These are phyloP conservation scores for Busseola fusca DNA, from an alignment of 2,888 invertebrate genomes.

Conservation along the genomic window DNA sequence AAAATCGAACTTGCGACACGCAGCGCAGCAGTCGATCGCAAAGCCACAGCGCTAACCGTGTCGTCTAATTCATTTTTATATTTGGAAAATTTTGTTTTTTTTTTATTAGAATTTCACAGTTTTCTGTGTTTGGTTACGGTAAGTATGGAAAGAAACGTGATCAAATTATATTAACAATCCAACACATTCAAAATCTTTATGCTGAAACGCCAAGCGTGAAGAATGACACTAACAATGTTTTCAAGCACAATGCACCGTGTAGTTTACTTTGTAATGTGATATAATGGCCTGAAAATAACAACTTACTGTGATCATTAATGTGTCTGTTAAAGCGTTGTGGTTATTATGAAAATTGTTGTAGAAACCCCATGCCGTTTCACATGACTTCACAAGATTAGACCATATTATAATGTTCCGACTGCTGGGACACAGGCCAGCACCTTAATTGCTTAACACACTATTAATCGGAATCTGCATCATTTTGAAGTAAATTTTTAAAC, in stretches of 20 bases:
- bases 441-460: too few relatives aligned
- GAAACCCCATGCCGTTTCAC: neutral
- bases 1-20: too few relatives aligned
- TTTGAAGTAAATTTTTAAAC: too few relatives aligned
- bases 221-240: conserved; percentile 5
- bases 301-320: conserved; percentile 2
- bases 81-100: too few relatives aligned
- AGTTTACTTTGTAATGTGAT: conserved; percentile 9
- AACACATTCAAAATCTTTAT: conserved; percentile 13
- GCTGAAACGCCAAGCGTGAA: conserved; percentile 25
- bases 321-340: too few relatives aligned
- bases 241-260: neutral
- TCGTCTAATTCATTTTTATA: too few relatives aligned
- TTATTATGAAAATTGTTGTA: neutral
- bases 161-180: conserved; percentile 3
- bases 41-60: too few relatives aligned
- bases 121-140: neutral
- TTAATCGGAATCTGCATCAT: too few relatives aligned
- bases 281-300: conserved; percentile 32
- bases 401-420: too few relatives aligned
- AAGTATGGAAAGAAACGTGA: conserved; percentile 7
- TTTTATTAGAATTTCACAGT: neutral
- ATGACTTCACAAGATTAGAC: too few relatives aligned
- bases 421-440: too few relatives aligned
- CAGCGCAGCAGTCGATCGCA: too few relatives aligned